Evolutionary conservation across 2,888 invertebrate species (phyloP).

Genomic region (Oligia strigilis): DNA sequence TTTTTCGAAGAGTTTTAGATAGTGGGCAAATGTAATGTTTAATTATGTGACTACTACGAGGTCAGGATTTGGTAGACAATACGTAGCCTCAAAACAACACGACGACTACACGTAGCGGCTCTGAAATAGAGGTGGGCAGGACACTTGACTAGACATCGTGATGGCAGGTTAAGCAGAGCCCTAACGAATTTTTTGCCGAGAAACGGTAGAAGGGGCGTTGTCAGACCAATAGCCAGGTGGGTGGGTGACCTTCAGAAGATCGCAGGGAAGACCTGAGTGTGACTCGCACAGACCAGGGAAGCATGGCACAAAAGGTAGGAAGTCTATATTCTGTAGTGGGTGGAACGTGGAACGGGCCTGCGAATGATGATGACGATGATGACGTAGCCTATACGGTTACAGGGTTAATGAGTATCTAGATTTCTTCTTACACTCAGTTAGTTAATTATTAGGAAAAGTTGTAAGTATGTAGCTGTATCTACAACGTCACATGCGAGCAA

Average conservation of each 20-base stretch:
- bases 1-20: constrained; percentile 6
- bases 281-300: too few species aligned
- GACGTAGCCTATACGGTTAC: not conserved
- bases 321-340: not conserved
- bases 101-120: not conserved
- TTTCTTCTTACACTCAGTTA: not conserved
- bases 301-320: not conserved
- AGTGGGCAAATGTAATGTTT: not conserved
- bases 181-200: too few species aligned
- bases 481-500: too few species aligned
- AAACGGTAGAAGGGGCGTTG: too few species aligned
- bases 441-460: not conserved
- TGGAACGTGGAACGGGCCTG: not conserved
- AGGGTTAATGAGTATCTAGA: not conserved
- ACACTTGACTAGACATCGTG: too few species aligned
- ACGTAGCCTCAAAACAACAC: not conserved
- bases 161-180: too few species aligned
- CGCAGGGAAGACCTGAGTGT: too few species aligned
- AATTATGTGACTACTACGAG: not conserved
- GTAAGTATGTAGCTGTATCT: too few species aligned
- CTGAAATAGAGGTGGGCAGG: too few species aligned
- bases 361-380: not conserved
- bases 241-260: too few species aligned
- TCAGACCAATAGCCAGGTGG: too few species aligned
- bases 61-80: not conserved